Base-by-base conservation (phyloP, 2,888 invertebrate species). In the Danaus chrysippus region DNA sequence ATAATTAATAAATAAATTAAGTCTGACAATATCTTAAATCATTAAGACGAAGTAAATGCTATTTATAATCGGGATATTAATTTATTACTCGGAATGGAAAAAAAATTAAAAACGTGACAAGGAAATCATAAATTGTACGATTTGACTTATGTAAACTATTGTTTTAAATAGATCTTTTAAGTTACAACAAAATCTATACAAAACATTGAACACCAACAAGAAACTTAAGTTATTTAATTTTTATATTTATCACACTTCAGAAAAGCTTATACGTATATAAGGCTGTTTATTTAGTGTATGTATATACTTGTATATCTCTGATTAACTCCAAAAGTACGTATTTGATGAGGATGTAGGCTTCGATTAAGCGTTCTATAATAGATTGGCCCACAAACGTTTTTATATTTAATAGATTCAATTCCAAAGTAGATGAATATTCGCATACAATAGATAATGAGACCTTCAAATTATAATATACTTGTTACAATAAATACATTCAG, bases 341-440 rank as follows among this genome's bases (percentile, higher is more conserved):
- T 34, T 34, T 34, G 2, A 34, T 34, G 23, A 34, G 23, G 23
- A 34, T 34, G 6, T 3, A 46, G 46, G 41, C 55, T 61, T 55
- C 56, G 52, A 42, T 42, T 60, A 55, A 55, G 34, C 59, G 55
- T 59, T 59, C 55, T 56, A 56, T 23, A 49, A 49, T 42, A 34
- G 52, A 61, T 13, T 56, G 52, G 56, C 56, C 56, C 53, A 56
- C 61, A 56, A 3, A 3, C 0, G 2, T 34, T 34, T 34, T 34
- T 5, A 3, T 3, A 34, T 34, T 34, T 34, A 34, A 34, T 34
- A 34, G 2, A 34, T 34, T 34, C 23, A 34, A 23, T 23, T 23
- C 1, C 2, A 23, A 23, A 23, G 23, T 23, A 23, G 23, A 23
- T 23, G 23, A 23, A 23, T 23, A 23, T 23, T 23, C 23, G 23